Conservation (phyloP, 2,888 invertebrate genomes). For the Galeruca laticollis region DNA sequence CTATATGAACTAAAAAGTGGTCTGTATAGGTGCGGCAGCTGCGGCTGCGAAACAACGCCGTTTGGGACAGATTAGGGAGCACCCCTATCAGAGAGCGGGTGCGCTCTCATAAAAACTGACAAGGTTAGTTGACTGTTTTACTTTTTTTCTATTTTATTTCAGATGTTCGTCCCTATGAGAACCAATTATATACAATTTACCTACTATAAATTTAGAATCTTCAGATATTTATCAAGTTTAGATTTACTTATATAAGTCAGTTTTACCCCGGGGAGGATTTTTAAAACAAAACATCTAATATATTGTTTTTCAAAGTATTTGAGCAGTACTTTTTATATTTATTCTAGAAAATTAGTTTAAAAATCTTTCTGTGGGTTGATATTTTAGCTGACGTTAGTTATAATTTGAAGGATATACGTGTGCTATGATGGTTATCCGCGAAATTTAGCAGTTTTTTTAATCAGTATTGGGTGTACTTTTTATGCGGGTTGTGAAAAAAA, state of each 20-base stretch:
- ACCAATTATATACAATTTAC: conserved; percentile 51
- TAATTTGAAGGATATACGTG: conserved; percentile 33
- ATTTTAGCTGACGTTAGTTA: conserved; percentile 24
- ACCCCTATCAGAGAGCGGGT: conserved; percentile 97
- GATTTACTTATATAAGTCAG: conserved; percentile 18
- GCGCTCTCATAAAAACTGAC: conserved; percentile 74
- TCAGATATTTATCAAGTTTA: conserved; percentile 40
- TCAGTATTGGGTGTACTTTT: conserved; percentile 61
- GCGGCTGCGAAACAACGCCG: conserved; percentile 84
- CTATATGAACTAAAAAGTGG: conserved; percentile 39
- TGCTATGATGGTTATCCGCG: conserved; percentile 37
- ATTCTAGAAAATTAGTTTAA: neutral
- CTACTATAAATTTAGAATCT: conserved; percentile 46
- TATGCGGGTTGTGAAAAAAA: conserved; percentile 63
- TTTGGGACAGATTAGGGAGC: conserved; percentile 92
- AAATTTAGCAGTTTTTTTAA: conserved; percentile 47
- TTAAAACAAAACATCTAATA: neutral
- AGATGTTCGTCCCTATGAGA: conserved; percentile 52
- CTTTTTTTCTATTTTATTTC: conserved; percentile 51
- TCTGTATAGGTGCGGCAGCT: conserved; percentile 79
- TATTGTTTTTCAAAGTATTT: too few species aligned
- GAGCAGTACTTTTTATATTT: neutral
- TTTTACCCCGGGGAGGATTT: neutral
- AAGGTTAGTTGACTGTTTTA: conserved; percentile 64
- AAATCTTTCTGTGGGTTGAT: conserved; percentile 11